These are phyloP conservation scores for Fulmarus glacialis DNA, from an alignment of 2,113 vertebrate genomes.

Conservation along the genomic window DNA sequence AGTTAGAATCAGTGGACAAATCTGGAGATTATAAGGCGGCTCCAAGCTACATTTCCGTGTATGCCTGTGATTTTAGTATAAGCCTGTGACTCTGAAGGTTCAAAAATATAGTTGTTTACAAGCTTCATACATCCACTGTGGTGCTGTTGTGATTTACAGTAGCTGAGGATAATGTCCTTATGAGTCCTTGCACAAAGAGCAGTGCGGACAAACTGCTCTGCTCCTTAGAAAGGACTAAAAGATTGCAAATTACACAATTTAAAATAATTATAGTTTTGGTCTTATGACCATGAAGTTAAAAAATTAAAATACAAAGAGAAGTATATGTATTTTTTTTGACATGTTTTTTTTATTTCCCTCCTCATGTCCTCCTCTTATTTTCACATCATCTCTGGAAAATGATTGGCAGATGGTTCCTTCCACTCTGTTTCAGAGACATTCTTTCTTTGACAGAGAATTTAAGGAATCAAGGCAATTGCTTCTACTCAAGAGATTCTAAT, in stretches of 20 bases:
- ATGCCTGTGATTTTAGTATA: background rate
- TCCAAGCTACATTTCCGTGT: background rate
- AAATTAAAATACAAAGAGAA: background rate
- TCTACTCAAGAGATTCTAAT: conserved; percentile 17
- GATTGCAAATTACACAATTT: background rate
- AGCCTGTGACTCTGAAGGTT: background rate
- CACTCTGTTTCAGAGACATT: background rate
- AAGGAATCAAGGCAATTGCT: conserved; percentile 16
- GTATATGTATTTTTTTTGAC: background rate
- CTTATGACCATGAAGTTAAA: background rate
- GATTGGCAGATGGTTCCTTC: background rate
- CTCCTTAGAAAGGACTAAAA: background rate
- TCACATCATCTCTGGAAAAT: background rate
- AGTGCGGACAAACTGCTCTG: background rate
- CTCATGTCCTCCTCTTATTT: background rate
- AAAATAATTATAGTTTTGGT: background rate
- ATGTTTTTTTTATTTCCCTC: background rate
- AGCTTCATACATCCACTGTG: background rate
- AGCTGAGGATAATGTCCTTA: background rate
- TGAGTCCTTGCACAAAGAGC: background rate
- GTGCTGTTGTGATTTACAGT: background rate
- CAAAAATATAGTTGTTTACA: background rate
- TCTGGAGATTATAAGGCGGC: background rate
- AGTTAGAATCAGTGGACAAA: background rate
- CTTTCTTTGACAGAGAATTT: conserved; percentile 6